A percentile compares a stretch with the other conserved stretches of the same genome.
These are phyloP conservation scores for Gandaritis pyraliata DNA, from an alignment of 2,888 invertebrate genomes.

Conservation along the genomic window DNA sequence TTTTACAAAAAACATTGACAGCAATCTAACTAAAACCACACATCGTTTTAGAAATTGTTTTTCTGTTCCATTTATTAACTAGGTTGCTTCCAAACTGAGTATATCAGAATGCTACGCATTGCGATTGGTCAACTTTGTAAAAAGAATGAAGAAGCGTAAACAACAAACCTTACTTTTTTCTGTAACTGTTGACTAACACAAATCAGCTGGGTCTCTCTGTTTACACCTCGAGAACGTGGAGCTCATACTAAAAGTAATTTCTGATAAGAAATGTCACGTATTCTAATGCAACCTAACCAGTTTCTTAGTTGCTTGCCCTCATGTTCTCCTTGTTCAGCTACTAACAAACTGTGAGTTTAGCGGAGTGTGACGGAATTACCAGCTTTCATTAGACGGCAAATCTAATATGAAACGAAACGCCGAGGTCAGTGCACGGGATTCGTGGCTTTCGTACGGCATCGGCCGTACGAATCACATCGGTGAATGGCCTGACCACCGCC, in stretches of 20 bases:
- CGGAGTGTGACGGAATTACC: conserved; percentile 26
- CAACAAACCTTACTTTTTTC: background rate
- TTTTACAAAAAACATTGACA: conserved; percentile 23
- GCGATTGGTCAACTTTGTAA: conserved; percentile 28
- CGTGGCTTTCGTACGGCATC: conserved; percentile 33
- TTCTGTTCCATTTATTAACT: conserved; percentile 48
- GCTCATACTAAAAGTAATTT: background rate
- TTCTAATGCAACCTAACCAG: background rate
- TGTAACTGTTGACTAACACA: background rate
- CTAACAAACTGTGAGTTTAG: conserved; percentile 19
- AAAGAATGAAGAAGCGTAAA: conserved; percentile 1
- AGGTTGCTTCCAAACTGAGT: conserved; percentile 33
- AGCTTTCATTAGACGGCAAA: conserved; percentile 35
- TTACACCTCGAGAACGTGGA: background rate
- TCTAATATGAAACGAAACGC: conserved; percentile 38
- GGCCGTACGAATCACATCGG: no score
- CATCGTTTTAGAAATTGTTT: conserved; percentile 40
- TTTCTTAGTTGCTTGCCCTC: conserved; percentile 1
- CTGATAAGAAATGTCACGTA: background rate
- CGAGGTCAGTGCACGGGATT: conserved; percentile 46
- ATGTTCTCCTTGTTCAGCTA: conserved; percentile 7
- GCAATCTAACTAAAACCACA: conserved; percentile 32
- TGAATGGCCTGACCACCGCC: conserved; percentile 37
- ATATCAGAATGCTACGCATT: conserved; percentile 26
- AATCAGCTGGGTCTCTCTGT: background rate